A percentile compares a stretch with the other conserved stretches of the same genome.
Conservation (phyloP, 2,888 invertebrate genomes). For the Dorcus hopei region DNA sequence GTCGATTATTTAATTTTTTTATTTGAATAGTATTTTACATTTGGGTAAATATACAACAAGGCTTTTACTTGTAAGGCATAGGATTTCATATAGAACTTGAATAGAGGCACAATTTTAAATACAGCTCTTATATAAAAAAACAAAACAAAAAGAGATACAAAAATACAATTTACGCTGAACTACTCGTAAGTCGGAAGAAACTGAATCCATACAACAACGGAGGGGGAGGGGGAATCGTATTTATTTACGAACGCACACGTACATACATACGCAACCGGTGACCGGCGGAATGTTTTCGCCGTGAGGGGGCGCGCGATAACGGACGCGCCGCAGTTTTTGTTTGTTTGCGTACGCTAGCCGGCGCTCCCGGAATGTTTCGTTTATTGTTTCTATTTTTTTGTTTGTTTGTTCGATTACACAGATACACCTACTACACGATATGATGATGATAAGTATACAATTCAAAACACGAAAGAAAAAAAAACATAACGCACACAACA, state of each 20-base stretch:
- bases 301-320: too few relatives aligned
- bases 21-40: constrained; percentile 18
- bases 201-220: too few relatives aligned
- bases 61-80: constrained; percentile 14
- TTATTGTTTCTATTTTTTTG: neutral
- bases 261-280: too few relatives aligned
- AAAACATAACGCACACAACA: constrained; percentile 6
- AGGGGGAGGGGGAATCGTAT: too few relatives aligned
- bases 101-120: constrained; percentile 16
- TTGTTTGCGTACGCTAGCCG: neutral
- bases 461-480: neutral
- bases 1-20: constrained; percentile 5
- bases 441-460: neutral
- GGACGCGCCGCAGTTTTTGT: too few relatives aligned
- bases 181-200: too few relatives aligned
- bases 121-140: neutral
- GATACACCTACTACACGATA: neutral
- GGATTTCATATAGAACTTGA: constrained; percentile 5
- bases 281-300: too few relatives aligned
- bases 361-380: neutral
- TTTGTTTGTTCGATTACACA: neutral
- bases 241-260: too few relatives aligned
- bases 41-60: constrained; percentile 19
- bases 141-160: constrained; percentile 8
- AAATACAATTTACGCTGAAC: constrained; percentile 9